Evolutionary conservation across 2,888 invertebrate species (phyloP), one percentile per base, ranked within the genome.

Genomic region (Chalcosyrphus nemorum): DNA sequence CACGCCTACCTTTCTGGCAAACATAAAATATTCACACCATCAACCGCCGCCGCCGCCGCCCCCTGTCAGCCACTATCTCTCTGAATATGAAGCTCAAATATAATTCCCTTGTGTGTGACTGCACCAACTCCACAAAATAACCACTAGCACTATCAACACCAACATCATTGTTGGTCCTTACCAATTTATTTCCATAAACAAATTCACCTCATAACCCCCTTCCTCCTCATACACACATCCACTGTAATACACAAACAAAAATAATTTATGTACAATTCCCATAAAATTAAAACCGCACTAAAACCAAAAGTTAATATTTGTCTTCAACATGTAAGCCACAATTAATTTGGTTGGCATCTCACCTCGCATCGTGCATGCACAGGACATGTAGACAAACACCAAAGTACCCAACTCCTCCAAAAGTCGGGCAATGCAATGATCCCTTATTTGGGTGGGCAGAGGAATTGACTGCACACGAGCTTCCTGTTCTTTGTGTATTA

Each of bases 261-360:
- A 88, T 88, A 88, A 88, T 88, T 87, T 88, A 88, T 88, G 87
- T 87, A 87, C 86, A 84, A 87, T 87, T 88, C 86, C 85, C 86
- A 88, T 88, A 88, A 88, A 89, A 89, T 88, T 88, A 88, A 88
- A 89, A 88, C 89, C 89, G 81, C 88, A 89, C 88, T 87, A 86
- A 88, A 88, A 88, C 89, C 88, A 88, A 89, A 89, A 88, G 89
- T 88, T 89, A 88, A 89, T 89, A 89, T 89, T 89, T 89, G 88
- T 89, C 89, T 88, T 88, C 88, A 87, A 87, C 88, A 89, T 88
- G 87, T 88, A 88, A 89, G 89, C 89, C 89, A 89, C 89, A 89
- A 89, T 89, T 89, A 88, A 89, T 88, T 89, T 89, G 88, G 87
- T 80, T 84, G 84, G 84, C 84, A 84, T 80, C 80, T 84, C 84